Conservation (phyloP, 2,888 invertebrate genomes). For the Pyrochroa serraticornis region DNA sequence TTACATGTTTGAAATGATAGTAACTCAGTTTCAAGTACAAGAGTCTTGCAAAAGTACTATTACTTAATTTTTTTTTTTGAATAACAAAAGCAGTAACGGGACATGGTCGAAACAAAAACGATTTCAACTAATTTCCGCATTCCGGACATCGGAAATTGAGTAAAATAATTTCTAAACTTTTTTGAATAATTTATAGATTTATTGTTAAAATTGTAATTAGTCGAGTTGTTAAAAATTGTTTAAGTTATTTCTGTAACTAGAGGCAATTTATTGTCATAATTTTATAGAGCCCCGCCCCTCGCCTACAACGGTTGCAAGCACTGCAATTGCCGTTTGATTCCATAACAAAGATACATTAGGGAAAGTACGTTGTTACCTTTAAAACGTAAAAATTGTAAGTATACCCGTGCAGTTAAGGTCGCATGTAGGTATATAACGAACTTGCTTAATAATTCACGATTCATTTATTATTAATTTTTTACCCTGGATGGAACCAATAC, state of each 20-base stretch:
- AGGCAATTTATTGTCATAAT: not conserved
- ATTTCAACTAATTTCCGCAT: not conserved
- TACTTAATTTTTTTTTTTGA: not conserved
- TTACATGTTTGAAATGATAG: slow-evolving; percentile 5
- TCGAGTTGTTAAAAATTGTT: not conserved
- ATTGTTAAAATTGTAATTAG: too few species aligned
- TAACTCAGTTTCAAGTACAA: slow-evolving; percentile 12
- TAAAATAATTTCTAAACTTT: too few species aligned
- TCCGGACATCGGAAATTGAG: not conserved
- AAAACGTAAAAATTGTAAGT: slow-evolving; percentile 19
- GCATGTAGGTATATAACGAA: not conserved
- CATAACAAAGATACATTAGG: slow-evolving; percentile 16
- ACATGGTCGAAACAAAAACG: not conserved
- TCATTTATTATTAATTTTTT: slow-evolving; percentile 10
- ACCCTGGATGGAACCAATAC: slow-evolving; percentile 8
- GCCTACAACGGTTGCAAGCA: slow-evolving; percentile 8
- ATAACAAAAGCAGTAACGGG: not conserved
- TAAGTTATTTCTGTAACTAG: not conserved
- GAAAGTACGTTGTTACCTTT: slow-evolving; percentile 29
- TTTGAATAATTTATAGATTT: too few species aligned
- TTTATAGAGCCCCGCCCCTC: not conserved
- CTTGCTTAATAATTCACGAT: slow-evolving; percentile 1
- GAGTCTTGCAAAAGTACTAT: slow-evolving; percentile 6
- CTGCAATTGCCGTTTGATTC: not conserved
- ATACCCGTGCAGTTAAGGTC: slow-evolving; percentile 26